Evolutionary conservation across 2,113 vertebrate species (phyloP).

Genomic region (Casuarius casuarius): DNA sequence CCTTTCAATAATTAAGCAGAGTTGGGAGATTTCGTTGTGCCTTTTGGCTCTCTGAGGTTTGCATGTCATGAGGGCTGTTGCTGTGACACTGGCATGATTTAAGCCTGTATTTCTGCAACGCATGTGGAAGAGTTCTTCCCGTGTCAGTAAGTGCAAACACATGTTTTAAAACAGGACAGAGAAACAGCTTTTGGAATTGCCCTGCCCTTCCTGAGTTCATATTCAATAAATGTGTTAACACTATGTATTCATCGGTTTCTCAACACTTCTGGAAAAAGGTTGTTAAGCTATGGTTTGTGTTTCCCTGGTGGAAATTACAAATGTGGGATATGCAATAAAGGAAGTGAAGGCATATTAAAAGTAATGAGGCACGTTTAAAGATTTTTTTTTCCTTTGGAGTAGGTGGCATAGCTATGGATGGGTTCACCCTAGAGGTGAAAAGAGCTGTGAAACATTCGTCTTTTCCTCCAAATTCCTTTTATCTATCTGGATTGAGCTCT

Average conservation of each 20-base stretch:
- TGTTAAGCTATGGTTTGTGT: slow-evolving; percentile 61
- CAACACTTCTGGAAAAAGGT: slow-evolving; percentile 50
- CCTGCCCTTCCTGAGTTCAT: slow-evolving; percentile 62
- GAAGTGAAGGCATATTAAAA: slow-evolving; percentile 52
- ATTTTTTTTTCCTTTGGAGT: neutral
- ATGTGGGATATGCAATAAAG: slow-evolving; percentile 42
- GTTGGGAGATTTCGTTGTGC: neutral
- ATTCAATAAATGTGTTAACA: slow-evolving; percentile 67
- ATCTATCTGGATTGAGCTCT: slow-evolving; percentile 39
- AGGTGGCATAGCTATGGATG: neutral
- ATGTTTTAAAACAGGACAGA: slow-evolving; percentile 65
- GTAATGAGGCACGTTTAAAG: neutral
- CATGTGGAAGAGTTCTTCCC: slow-evolving; percentile 49
- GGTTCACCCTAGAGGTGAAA: slow-evolving; percentile 39
- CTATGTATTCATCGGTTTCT: slow-evolving; percentile 58
- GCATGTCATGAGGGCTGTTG: neutral
- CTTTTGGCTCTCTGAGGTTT: neutral
- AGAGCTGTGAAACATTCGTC: neutral
- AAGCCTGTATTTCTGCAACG: slow-evolving; percentile 24
- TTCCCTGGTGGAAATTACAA: slow-evolving; percentile 64
- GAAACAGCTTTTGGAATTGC: slow-evolving; percentile 53
- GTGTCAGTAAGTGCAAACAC: slow-evolving; percentile 75
- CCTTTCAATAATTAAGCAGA: neutral
- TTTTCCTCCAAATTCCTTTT: slow-evolving; percentile 13
- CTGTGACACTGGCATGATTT: slow-evolving; percentile 9